Percentiles rank a stretch among this genome's conserved stretches.
Evolutionary conservation across 2,888 invertebrate genomes (phyloP).

Genomic region (Cryptus armator): DNA sequence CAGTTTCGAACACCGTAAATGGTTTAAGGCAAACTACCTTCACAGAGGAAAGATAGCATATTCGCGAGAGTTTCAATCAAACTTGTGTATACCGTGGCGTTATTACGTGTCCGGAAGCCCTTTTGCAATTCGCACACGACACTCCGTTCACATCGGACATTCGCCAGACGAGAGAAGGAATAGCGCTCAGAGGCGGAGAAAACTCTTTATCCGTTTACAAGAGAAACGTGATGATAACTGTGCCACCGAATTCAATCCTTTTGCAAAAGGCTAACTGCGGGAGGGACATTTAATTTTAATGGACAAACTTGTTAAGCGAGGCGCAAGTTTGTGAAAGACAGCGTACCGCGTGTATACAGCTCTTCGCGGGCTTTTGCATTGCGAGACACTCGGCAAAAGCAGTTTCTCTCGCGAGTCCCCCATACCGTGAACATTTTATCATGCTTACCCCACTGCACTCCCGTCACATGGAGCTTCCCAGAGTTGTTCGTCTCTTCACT

Average conservation of each 20-base stretch:
- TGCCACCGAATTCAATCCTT: slow-evolving; percentile 24
- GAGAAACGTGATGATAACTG: slow-evolving; percentile 19
- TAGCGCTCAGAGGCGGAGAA: background rate
- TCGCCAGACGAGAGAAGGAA: background rate
- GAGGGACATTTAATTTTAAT: slow-evolving; percentile 38
- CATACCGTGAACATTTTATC: background rate
- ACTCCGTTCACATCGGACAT: background rate
- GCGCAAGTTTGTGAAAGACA: slow-evolving; percentile 8
- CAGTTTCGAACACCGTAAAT: background rate
- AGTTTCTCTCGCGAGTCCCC: background rate
- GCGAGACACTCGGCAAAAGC: background rate
- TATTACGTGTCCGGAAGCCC: slow-evolving; percentile 24
- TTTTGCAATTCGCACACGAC: background rate
- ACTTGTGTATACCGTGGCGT: background rate
- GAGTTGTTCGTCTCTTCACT: background rate
- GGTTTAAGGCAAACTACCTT: slow-evolving; percentile 1
- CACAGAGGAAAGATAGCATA: background rate
- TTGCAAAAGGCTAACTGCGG: background rate
- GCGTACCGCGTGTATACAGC: background rate
- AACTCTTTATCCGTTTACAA: background rate
- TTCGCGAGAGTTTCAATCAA: slow-evolving; percentile 27
- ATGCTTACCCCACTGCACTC: background rate
- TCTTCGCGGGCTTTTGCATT: background rate
- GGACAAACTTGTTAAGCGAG: slow-evolving; percentile 39
- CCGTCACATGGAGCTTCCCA: background rate